These are phyloP conservation scores for Eucriotettix oculatus DNA, from an alignment of 2,888 invertebrate species.

Conservation along the genomic window DNA sequence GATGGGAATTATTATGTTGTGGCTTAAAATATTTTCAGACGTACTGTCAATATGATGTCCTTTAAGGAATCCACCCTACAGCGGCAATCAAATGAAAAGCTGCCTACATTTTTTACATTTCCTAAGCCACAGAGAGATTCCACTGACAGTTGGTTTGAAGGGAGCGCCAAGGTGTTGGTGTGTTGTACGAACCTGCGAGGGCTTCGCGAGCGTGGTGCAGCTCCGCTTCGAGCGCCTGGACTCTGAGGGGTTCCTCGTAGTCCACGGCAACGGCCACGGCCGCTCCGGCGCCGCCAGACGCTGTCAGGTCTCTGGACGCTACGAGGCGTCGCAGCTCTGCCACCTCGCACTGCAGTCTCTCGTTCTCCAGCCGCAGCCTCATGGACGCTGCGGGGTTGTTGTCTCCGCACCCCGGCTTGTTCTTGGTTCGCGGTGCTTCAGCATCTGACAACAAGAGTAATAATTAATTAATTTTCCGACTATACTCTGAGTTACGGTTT, in stretches of 20 bases:
- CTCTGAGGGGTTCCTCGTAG: conserved; percentile 26
- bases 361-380: conserved; percentile 56
- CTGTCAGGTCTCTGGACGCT: conserved; percentile 24
- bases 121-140: too few species aligned
- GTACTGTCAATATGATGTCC: too few species aligned
- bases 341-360: conserved; percentile 54
- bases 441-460: too few species aligned
- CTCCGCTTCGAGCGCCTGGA: conserved; percentile 49
- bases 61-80: too few species aligned
- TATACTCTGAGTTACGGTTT: too few species aligned
- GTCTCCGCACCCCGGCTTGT: conserved; percentile 2
- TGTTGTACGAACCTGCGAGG: conserved; percentile 31
- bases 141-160: too few species aligned
- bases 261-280: conserved; percentile 30
- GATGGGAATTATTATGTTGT: too few species aligned
- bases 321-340: conserved; percentile 49
- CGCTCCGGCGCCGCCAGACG: conserved; percentile 17
- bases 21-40: too few species aligned
- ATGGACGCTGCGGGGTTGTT: conserved; percentile 18
- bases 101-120: too few species aligned
- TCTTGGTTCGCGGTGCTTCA: background rate
- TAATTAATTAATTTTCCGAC: too few species aligned
- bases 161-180: too few species aligned
- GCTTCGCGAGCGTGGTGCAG: conserved; percentile 65
- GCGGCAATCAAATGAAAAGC: too few species aligned